These are phyloP conservation scores for Tachuris rubrigastra DNA, from an alignment of 2,113 vertebrate genomes.

Conservation along the genomic window DNA sequence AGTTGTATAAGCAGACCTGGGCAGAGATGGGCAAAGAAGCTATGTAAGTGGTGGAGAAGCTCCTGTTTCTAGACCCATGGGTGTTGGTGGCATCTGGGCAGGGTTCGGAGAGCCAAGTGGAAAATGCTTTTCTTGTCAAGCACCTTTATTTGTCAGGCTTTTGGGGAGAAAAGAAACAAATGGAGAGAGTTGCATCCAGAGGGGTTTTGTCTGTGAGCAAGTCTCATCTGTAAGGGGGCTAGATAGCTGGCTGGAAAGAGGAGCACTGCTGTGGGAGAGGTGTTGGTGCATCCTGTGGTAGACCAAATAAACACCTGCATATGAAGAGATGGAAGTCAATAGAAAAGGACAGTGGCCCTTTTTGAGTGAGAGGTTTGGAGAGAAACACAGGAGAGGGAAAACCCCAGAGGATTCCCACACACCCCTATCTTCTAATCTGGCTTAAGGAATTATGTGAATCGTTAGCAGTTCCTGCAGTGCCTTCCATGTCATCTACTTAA, in stretches of 20 bases:
- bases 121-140: background rate
- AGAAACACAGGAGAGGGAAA: background rate
- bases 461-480: background rate
- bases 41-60: background rate
- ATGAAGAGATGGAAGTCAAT: accelerated
- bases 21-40: background rate
- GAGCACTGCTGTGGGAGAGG: background rate
- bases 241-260: background rate
- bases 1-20: background rate
- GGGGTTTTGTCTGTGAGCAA: background rate
- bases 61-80: background rate
- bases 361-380: background rate
- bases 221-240: background rate
- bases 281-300: background rate
- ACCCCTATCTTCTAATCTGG: background rate
- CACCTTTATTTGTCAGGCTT: background rate
- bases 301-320: background rate
- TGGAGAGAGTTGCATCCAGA: background rate
- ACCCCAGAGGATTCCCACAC: background rate
- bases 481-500: background rate
- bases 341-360: background rate
- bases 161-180: background rate
- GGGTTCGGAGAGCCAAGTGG: background rate
- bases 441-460: background rate
- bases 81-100: background rate